These are phyloP conservation scores for Molorchus minor DNA, from an alignment of 2,888 invertebrate species.

Conservation along the genomic window DNA sequence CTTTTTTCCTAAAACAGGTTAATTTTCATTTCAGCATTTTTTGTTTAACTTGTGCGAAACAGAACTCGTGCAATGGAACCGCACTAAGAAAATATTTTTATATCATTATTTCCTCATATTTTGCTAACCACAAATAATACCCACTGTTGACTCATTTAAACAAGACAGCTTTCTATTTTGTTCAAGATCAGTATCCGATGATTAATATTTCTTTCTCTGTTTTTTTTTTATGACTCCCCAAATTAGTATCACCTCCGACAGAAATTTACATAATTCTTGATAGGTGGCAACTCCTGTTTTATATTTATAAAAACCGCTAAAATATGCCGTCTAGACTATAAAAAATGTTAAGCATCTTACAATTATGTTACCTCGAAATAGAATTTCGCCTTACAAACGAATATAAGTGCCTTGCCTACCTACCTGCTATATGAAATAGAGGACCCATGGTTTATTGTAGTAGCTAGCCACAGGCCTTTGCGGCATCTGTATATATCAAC, in stretches of 20 bases:
- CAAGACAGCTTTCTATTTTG: neutral
- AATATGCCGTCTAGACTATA: constrained; percentile 35
- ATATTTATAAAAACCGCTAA: neutral
- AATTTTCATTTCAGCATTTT: no score
- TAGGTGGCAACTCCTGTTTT: constrained; percentile 6
- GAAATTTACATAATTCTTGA: constrained; percentile 8
- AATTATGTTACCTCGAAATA: constrained; percentile 34
- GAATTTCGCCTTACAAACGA: constrained; percentile 21
- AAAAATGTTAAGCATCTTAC: constrained; percentile 36
- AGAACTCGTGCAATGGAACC: neutral
- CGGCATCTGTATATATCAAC: neutral
- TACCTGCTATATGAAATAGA: neutral
- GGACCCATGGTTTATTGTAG: no score
- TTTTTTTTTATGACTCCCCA: neutral
- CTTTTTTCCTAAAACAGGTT: no score
- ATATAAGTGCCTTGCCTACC: constrained; percentile 10
- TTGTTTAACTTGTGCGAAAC: no score
- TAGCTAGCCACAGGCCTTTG: neutral
- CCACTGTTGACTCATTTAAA: neutral
- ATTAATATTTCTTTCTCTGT: neutral
- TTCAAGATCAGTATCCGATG: neutral
- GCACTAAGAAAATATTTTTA: neutral
- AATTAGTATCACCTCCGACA: neutral
- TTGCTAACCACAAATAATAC: neutral
- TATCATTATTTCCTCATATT: neutral